Percentiles rank a stretch among this genome's conserved stretches.
Conservation (phyloP, 2,797 vertebrate genomes). For the Lophius americanus region DNA sequence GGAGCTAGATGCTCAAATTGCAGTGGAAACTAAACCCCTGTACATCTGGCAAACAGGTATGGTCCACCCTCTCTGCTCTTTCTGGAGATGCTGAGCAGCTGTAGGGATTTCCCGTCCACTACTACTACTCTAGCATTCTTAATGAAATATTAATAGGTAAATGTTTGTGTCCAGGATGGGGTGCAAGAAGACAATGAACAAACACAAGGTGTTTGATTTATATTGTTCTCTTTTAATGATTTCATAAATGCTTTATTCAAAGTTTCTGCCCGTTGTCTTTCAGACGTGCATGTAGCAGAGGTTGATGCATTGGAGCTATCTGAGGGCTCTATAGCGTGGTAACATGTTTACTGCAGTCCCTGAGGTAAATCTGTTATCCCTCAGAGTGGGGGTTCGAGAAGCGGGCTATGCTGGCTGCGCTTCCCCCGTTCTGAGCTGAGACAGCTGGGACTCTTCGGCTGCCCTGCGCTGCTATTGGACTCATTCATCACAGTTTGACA, state of each 20-base stretch:
- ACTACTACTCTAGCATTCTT: conserved; percentile 1
- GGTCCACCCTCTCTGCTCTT: conserved; percentile 31
- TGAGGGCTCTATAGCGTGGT: conserved; percentile 37
- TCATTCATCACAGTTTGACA: conserved; percentile 60
- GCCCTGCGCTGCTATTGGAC: conserved; percentile 31
- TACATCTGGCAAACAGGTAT: conserved; percentile 97
- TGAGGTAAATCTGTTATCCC: conserved; percentile 38
- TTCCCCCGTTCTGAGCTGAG: conserved; percentile 18
- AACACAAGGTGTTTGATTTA: too few species aligned
- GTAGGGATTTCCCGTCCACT: conserved; percentile 10
- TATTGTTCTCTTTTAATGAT: too few species aligned
- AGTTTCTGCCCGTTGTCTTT: too few species aligned
- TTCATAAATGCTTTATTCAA: not conserved
- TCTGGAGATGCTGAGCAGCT: conserved; percentile 14
- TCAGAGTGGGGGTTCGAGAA: conserved; percentile 27
- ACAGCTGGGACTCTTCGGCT: conserved; percentile 46
- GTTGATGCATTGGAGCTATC: conserved; percentile 53
- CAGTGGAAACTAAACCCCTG: conserved; percentile 82
- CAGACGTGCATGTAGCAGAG: conserved; percentile 16
- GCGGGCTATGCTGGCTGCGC: conserved; percentile 13
- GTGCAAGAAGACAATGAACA: too few species aligned
- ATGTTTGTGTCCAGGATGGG: conserved; percentile 20
- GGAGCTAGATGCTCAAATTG: conserved; percentile 79
- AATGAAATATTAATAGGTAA: conserved; percentile 42
- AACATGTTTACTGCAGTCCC: conserved; percentile 68